Evolutionary conservation across 2,888 invertebrate species (phyloP), one percentile per base, ranked within the genome.

Genomic region (Polydesmus complanatus): DNA sequence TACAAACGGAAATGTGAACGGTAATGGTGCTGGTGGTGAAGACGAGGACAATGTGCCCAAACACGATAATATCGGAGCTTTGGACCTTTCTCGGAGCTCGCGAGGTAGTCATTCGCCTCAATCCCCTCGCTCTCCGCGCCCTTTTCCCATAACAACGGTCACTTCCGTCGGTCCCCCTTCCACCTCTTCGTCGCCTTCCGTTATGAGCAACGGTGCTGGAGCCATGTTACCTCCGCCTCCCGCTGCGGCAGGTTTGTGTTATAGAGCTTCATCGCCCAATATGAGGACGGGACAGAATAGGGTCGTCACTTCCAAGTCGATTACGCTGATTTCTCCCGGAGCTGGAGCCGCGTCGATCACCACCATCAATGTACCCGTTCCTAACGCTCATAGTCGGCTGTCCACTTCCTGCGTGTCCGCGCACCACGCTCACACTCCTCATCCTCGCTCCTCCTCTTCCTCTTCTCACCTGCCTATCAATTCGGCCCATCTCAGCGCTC

Each of bases 51-150:
- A 58, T 27, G 11, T 21, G 37, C 58, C 58, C n/a, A 52, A 52
- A 27, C 58, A 58, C 14, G 58, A 58, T 25, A 58, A 58, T 27
- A 51, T 52, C 14, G 58, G 58, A 5, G 58, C 58, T 11, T 19
- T 58, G 26, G 58, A 58, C 27, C 27, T 58, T 18, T 58, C 58
- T 2, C 8, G 22, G 3, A 51, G 27, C 14, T 58, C 58, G 2
- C 51, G 58, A 11, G 52, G 23, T 27, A 52, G 27, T 27, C 54
- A 23, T 11, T 18, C 23, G 27, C 51, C 48, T 19, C 52, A 37
- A 37, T 37, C 37, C 8, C 37, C 37, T 37, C 5, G 37, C 8
- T 37, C 37, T 8, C 37, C 37, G 14, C 5, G 37, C 5, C 14
- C 37, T 8, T 37, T 37, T 37, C 37, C 37, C 14, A 8, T 14